These are phyloP conservation scores for Drosophila maculinotata DNA, from an alignment of 2,888 invertebrate species.

Conservation along the genomic window DNA sequence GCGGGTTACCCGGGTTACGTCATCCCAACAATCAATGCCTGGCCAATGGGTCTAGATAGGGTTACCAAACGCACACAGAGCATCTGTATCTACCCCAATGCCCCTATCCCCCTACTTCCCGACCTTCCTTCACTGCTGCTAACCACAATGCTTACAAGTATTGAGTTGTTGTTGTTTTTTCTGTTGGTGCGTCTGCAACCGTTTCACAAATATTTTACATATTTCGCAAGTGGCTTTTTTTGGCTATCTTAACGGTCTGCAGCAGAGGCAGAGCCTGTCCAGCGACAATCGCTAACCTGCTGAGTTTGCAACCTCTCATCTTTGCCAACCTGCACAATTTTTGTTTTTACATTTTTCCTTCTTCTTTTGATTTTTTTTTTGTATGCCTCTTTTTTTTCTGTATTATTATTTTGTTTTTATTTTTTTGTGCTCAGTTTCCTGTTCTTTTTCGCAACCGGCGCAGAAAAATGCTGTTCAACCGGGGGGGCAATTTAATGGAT, in stretches of 20 bases:
- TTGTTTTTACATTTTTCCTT: constrained; percentile 26
- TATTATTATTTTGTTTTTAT: constrained; percentile 29
- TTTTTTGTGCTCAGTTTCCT: constrained; percentile 65
- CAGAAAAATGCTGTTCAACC: constrained; percentile 76
- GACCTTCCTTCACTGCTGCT: constrained; percentile 22
- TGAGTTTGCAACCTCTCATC: constrained; percentile 63
- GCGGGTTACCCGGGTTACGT: constrained; percentile 54
- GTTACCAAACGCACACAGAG: constrained; percentile 47
- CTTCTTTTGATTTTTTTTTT: constrained; percentile 12
- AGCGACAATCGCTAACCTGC: constrained; percentile 75
- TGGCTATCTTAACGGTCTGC: constrained; percentile 44
- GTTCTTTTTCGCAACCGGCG: constrained; percentile 74
- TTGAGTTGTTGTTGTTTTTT: constrained; percentile 30
- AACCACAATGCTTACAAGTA: constrained; percentile 32
- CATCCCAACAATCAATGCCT: constrained; percentile 57
- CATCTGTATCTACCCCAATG: background rate
- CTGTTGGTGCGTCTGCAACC: constrained; percentile 63
- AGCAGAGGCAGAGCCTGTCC: constrained; percentile 55
- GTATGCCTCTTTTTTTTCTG: constrained; percentile 20
- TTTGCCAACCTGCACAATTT: constrained; percentile 63
- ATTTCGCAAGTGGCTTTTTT: constrained; percentile 61
- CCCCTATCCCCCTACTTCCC: background rate
- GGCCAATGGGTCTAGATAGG: constrained; percentile 60
- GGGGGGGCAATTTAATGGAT: constrained; percentile 64
- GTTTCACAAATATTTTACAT: constrained; percentile 78